Base-by-base conservation (phyloP, 1,140 invertebrate genomes). In the Hyposmocoma kahamanoa region DNA sequence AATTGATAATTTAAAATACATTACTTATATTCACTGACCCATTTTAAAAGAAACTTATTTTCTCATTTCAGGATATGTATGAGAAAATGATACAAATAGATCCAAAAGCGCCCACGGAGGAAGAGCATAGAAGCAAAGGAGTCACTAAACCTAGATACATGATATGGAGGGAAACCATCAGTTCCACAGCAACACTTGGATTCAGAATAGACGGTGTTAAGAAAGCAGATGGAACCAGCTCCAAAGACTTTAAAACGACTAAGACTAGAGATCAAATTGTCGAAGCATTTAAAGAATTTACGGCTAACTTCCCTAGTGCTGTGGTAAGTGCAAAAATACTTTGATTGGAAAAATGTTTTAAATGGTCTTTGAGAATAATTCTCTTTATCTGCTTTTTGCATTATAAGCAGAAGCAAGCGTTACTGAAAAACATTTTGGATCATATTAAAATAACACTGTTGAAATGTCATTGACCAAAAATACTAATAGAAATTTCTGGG, bases 21-120 rank as follows among this genome's bases (percentile, higher is more conserved):
- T n/a, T n/a, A n/a, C n/a, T n/a, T n/a, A n/a, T n/a, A n/a, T n/a
- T n/a, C n/a, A n/a, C n/a, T n/a, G n/a, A n/a, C n/a, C n/a, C n/a
- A n/a, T n/a, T n/a, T n/a, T n/a, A 26, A 26, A 26, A 26, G 24
- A 26, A 26, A 26, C 11, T 11, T 11, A 18, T 43, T 30, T 28
- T 41, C 28, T 51, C 17, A 45, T 87, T 89, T 22, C 68, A 91
- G 90, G 97, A 99, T 83, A 97, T 99, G 94, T 99, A 98, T 81
- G 95, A 98, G 59, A 98, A 99, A 87, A 99, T 99, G 97, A 93
- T 97, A 49, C 95, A 97, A 76, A 95, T 98, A 44, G 97, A 98
- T 73, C 91, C 93, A 17, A 88, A 88, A 53, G 97, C 97, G 3
- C 97, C 97, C 6, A 97, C 93, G 10, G 92, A 93, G 46, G 96